phyloP scores from a whole-genome alignment of 2,888 invertebrate species.

The Plebejus melissa region DNA sequence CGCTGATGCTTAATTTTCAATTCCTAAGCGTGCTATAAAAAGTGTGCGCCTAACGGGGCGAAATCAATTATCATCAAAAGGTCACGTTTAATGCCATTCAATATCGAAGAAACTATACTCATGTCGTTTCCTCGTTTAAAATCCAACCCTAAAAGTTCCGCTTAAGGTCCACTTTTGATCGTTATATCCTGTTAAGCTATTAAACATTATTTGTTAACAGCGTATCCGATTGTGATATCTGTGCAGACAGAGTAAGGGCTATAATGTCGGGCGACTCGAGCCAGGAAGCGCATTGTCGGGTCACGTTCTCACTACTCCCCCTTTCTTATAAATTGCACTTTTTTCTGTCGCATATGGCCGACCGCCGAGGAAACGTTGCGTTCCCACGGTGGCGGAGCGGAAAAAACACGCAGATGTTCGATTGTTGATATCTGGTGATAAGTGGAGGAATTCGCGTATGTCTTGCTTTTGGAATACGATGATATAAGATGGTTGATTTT shows the following conservation, averaged over 20 bases:
- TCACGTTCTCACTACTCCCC: constrained; percentile 79
- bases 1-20: background rate
- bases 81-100: constrained; percentile 75
- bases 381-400: constrained; percentile 77
- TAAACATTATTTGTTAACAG: constrained; percentile 55
- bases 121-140: constrained; percentile 39
- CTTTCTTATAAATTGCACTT: constrained; percentile 79
- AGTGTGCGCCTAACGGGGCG: constrained; percentile 31
- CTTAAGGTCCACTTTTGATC: constrained; percentile 44
- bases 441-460: background rate
- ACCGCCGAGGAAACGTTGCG: constrained; percentile 75
- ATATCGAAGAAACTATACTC: constrained; percentile 59
- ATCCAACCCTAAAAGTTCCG: constrained; percentile 37
- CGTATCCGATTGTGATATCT: constrained; percentile 56
- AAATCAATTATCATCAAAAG: constrained; percentile 74
- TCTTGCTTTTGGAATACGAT: background rate
- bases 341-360: constrained; percentile 79
- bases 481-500: background rate
- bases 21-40: background rate
- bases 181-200: constrained; percentile 48
- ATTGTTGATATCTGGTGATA: constrained; percentile 39
- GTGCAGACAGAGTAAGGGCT: constrained; percentile 48
- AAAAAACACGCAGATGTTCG: constrained; percentile 78
- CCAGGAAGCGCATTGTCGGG: constrained; percentile 79
- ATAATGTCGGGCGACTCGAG: constrained; percentile 71